Base-by-base conservation (phyloP, 1,140 invertebrate genomes). In the Monochamus saltuarius region DNA sequence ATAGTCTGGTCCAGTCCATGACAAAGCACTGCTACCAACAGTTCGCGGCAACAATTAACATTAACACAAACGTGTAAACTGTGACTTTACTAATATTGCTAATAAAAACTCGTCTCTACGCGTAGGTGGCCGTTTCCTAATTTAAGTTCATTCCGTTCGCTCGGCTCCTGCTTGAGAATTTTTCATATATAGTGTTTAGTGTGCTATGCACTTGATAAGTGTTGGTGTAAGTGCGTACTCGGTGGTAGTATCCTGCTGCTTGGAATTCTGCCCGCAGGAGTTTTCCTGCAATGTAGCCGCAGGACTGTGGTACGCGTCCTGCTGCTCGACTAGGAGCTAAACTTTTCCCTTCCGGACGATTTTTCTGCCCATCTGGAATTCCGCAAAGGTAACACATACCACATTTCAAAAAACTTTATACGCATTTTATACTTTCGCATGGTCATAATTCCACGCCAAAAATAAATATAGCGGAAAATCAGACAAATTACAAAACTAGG, bases 111-210 rank as follows among this genome's bases (percentile, higher is more conserved):
- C 53, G 53, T 56, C 17, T 56, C 22, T 53, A 38, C 35, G 40
- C 40, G 53, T 56, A 56, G 53, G 53, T 45, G 53, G 53, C 19
- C 17, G 53, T 56, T 56, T 56, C 53, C 53, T 56, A 45, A 56
- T 56, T 56, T 56, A 56, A 56, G 53, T 56, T 56, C 53, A 35
- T 56, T 56, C 45, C 45, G 53, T 56, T 56, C 36, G 53, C 47
- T 50, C 51, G 40, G 47, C 29, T 19, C 47, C 47, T 34, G 47
- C 47, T 50, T 50, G 13, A 13, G 36, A 16, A 53, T 53, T 39
- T 53, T 53, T 53, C 51, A 38, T 39, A 53, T 38, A 40, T 53
- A 39, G 51, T 53, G 36, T 13, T 50, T 35, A 35, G 36, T 53
- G 51, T 39, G 51, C 51, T 39, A 53, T 53, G 51, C 51, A 53